These are phyloP conservation scores for Rhinichthys osculus DNA, from an alignment of 2,797 vertebrate species.

Conservation along the genomic window DNA sequence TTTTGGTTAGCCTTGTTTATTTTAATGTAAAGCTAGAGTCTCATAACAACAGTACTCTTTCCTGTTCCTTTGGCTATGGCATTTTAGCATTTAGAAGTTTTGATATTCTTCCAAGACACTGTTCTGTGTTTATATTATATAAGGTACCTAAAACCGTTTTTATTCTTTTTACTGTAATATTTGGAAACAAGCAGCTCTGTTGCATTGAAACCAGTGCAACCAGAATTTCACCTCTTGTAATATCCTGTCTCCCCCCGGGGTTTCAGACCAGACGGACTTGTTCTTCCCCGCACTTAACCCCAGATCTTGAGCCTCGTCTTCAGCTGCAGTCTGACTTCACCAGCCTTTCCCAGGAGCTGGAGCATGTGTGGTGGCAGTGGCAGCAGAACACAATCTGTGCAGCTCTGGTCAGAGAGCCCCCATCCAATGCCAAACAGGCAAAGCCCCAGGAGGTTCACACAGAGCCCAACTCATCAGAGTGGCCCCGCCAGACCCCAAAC, in stretches of 20 bases:
- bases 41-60: background rate
- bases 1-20: background rate
- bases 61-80: background rate
- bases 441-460: constrained; percentile 19
- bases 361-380: constrained; percentile 63
- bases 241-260: constrained; percentile 13
- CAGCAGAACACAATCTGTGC: constrained; percentile 19
- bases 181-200: background rate
- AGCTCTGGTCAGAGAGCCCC: background rate
- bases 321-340: constrained; percentile 68
- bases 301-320: constrained; percentile 30
- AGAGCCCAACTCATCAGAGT: constrained; percentile 15
- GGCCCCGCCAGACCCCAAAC: background rate
- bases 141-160: background rate
- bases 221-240: constrained; percentile 31
- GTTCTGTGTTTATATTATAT: background rate
- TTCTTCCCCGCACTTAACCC: constrained; percentile 65
- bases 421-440: constrained; percentile 17
- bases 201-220: background rate
- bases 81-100: background rate
- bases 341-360: constrained; percentile 67
- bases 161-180: background rate
- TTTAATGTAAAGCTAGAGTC: background rate
- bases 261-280: constrained; percentile 63
- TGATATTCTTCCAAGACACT: background rate